Evolutionary conservation across 2,797 vertebrate species (phyloP), one percentile per base, ranked within the genome.

Genomic region (Acanthurus tractus): DNA sequence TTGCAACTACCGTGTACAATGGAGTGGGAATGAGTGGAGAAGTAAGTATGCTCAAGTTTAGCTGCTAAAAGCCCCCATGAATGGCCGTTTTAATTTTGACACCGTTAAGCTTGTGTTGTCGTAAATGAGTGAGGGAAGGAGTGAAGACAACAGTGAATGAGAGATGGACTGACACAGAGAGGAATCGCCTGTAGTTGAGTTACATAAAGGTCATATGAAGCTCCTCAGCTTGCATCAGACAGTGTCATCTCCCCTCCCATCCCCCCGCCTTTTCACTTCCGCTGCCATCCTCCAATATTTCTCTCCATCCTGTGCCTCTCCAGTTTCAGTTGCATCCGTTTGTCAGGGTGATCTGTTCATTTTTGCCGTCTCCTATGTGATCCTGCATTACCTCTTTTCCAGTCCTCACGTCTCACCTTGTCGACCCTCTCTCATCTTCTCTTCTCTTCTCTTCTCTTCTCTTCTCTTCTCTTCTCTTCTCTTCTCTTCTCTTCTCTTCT

Each of bases 191-290:
- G 34, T 68, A 63, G 79, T 76, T 78, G 77, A 73, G 82, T 89
- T 90, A 81, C 84, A 74, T 87, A 87, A 92, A 92, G 88, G 90
- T 90, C 87, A 87, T 78, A 68, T 73, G 80, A 77, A 88, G 72
- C 85, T 82, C 74, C 53, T 40, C 75, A 79, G 74, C 79, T 79
- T 80, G 68, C 78, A 82, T 81, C 73, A 74, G 69, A 66, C 81
- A 34, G 40, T 54, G 42, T 49, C 40, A 50, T 66, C 70, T 53
- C 49, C 40, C n/a, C 58, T 44, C 48, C 58, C 50, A 6, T 13
- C 70, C 45, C 38, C 20, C 45, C 56, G 53, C 25, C 52, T 25
- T 56, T 42, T 36, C 67, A 59, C 80, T 81, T 78, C 80, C 76
- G 70, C 79, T 63, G 67, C 70, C 68, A 49, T 87, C 74, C 72